Evolutionary conservation across 2,113 vertebrate species (phyloP).

Genomic region (Brienomyrus longianalis): DNA sequence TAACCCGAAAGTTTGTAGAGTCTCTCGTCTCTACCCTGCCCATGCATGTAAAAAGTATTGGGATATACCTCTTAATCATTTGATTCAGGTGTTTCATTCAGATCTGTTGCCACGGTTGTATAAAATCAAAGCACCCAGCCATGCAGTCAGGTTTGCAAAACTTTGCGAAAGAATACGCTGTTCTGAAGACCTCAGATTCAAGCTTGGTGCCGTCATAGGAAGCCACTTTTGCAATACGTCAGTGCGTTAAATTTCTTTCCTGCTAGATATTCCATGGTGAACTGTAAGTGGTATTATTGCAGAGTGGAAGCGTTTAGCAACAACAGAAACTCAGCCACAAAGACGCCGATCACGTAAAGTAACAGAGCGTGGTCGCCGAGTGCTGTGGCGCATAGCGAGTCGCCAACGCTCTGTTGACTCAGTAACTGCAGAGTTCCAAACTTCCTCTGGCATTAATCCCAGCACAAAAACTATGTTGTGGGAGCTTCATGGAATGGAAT

Average conservation of each 20-base stretch:
- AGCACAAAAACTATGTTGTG: neutral
- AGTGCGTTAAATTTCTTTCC: neutral
- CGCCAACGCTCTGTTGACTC: neutral
- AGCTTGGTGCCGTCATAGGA: neutral
- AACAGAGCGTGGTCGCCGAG: neutral
- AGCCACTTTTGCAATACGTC: neutral
- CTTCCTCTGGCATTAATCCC: neutral
- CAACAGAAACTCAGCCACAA: too few relatives aligned
- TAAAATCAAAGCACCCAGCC: neutral
- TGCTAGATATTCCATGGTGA: neutral
- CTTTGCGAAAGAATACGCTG: neutral
- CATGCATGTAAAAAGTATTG: neutral
- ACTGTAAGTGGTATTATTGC: neutral
- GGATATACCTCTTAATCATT: neutral
- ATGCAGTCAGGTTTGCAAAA: neutral
- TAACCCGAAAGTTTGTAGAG: neutral
- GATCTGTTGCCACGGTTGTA: neutral
- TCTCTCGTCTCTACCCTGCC: neutral
- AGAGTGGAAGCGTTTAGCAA: neutral
- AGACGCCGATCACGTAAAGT: neutral
- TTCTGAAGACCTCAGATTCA: neutral
- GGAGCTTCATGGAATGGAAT: neutral
- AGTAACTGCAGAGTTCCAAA: neutral
- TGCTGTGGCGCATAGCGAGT: neutral
- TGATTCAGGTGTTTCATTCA: neutral